Base-by-base conservation (phyloP, 2,888 invertebrate genomes). In the Oscheius sp. region DNA sequence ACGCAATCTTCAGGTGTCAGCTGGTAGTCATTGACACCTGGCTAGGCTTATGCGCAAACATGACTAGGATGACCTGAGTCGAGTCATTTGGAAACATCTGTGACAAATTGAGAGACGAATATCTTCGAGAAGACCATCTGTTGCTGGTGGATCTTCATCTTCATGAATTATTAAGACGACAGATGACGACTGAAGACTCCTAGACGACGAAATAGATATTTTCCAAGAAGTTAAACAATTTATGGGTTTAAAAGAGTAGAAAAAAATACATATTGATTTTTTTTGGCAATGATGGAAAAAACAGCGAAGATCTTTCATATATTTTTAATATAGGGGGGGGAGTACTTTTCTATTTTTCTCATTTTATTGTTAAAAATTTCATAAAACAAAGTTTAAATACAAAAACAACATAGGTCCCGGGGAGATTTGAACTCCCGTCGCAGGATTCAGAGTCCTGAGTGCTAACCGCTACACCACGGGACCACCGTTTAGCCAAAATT, bases 361-460 rank as follows among this genome's bases (percentile, higher is more conserved):
- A n/a, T n/a, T n/a, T n/a, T n/a, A n/a, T n/a, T n/a, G n/a, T n/a
- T n/a, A n/a, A n/a, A n/a, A n/a, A n/a, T n/a, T n/a, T n/a, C n/a
- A n/a, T n/a, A 6, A 44, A 44, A 36, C 8, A 14, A 36, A 9
- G 36, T 14, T 3, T 6, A 41, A 41, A 17, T 17, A 3, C 2
- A 47, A 3, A 33, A 33, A 54, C 32, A 54, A 5, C 1, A 12
- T 28, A 59, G 59, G 59, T 59, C 59, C 59, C 59, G 59, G 59
- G 59, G 59, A 67, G 57, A 68, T 61, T 68, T 44, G 44, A 68
- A 62, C 41, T 64, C 68, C 67, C 49, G 67, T 72, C 68, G 70
- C 74, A 72, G 72, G 75, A 73, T 75, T 75, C 73, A 75, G 73
- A 73, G 73, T 75, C 73, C 75, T 70, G 73, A 73, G 73, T 73